Evolutionary conservation across 2,113 vertebrate species (phyloP), one percentile per base, ranked within the genome.

Genomic region (Sinosuthora webbiana): DNA sequence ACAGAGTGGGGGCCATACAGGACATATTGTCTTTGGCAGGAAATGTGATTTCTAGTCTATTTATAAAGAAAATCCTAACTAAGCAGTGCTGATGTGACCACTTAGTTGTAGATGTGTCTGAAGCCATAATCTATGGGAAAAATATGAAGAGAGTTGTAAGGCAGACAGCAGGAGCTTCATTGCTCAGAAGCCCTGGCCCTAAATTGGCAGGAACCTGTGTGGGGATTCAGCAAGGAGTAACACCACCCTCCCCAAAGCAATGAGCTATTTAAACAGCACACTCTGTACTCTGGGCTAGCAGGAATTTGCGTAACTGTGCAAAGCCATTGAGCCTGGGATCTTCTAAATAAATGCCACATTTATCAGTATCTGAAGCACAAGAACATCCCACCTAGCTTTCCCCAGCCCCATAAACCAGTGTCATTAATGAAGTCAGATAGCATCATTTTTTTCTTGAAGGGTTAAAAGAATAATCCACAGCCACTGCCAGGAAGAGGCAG

Each of bases 381-480:
- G 53, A 94, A 90, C 68, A 92, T 77, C 71, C 85, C 71, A 93
- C 47, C 85, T 71, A 56, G 76, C 49, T 44, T 63, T 88, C 24
- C 41, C 21, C 7, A 5, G 14, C 47, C 47, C 49, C 60, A 45
- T 33, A 75, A 81, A 45, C 24, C 21, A 37, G 41, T n/a, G 41
- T 60, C 28, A 18, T 56, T 63, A 83, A 22, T n/a, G 31, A 74
- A 88, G 68, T 56, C 56, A 80, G 56, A 92, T 2, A 42, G 27
- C 20, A 56, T 41, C 1, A 41, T 60, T 56, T 78, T 73, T 90
- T 96, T 89, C 76, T 81, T 60, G 62, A 84, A 93, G 93, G 69
- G 90, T 96, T 95, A 96, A 97, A 84, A 94, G 79, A 95, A 60
- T 65, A 84, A 90, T 47, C 69, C 56, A 33, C 67, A 80, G 56